Percentiles rank a stretch among this genome's conserved stretches.
Conservation (phyloP, 2,797 vertebrate species). For the Crenuchus spilurus region DNA sequence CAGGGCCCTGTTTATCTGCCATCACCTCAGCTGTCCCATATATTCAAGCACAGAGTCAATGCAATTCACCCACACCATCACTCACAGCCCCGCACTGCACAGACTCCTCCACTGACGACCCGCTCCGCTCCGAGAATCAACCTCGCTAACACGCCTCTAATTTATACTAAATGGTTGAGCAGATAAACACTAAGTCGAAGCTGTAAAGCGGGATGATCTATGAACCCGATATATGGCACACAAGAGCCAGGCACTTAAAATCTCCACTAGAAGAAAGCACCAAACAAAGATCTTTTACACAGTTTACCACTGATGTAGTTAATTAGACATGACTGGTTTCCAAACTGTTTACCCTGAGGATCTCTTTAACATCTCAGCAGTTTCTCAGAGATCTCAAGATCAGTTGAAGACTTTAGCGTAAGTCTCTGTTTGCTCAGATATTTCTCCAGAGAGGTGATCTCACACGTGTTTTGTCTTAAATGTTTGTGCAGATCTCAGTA, state of each 20-base stretch:
- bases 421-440: too few species aligned
- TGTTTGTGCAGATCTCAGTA: too few species aligned
- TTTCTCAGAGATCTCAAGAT: too few species aligned
- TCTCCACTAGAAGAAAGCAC: constrained; percentile 21
- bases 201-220: constrained; percentile 40
- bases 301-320: too few species aligned
- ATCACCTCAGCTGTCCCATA: constrained; percentile 76
- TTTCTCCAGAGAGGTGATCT: too few species aligned
- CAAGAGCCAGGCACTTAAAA: constrained; percentile 26
- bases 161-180: constrained; percentile 40
- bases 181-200: constrained; percentile 40
- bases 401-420: too few species aligned
- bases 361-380: too few species aligned
- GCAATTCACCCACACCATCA: constrained; percentile 71
- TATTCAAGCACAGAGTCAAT: constrained; percentile 66
- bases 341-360: too few species aligned
- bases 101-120: constrained; percentile 45
- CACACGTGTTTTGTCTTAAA: too few species aligned
- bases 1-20: constrained; percentile 73
- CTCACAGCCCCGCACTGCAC: constrained; percentile 60
- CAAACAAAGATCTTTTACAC: constrained; percentile 15
- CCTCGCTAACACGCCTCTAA: constrained; percentile 56
- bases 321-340: too few species aligned
- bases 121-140: constrained; percentile 57
- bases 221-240: constrained; percentile 28